These are phyloP conservation scores for Propsilocerus akamusi DNA, from an alignment of 1,140 invertebrate genomes.

Conservation along the genomic window DNA sequence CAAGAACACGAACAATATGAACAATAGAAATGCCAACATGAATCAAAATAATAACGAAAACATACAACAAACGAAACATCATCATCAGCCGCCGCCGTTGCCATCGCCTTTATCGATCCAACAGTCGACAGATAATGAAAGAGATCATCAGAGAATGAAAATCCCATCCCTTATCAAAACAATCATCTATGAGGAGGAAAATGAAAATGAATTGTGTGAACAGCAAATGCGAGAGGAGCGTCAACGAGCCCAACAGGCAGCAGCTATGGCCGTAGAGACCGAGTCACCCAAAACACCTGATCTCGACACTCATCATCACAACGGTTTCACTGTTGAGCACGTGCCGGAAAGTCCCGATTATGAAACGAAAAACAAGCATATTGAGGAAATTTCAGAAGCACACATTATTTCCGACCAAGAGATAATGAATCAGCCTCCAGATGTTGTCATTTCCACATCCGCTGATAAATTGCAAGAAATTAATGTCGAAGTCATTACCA, in stretches of 20 bases:
- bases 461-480: background rate
- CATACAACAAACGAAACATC: background rate
- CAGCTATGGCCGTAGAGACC: background rate
- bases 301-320: background rate
- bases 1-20: background rate
- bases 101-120: background rate
- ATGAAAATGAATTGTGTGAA: background rate
- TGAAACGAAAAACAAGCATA: background rate
- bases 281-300: no score
- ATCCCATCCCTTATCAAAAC: background rate
- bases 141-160: background rate
- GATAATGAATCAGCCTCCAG: background rate
- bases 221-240: background rate
- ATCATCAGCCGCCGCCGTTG: background rate
- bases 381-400: background rate
- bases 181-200: background rate
- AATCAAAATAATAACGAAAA: no score
- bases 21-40: background rate
- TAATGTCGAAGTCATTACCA: background rate
- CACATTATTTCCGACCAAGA: background rate
- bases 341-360: background rate
- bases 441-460: background rate
- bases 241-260: background rate
- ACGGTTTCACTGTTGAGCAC: background rate
- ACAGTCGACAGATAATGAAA: background rate